A percentile compares a stretch with the other conserved stretches of the same genome.
Conservation (phyloP, 2,888 invertebrate species). For the Eilema depressum region DNA sequence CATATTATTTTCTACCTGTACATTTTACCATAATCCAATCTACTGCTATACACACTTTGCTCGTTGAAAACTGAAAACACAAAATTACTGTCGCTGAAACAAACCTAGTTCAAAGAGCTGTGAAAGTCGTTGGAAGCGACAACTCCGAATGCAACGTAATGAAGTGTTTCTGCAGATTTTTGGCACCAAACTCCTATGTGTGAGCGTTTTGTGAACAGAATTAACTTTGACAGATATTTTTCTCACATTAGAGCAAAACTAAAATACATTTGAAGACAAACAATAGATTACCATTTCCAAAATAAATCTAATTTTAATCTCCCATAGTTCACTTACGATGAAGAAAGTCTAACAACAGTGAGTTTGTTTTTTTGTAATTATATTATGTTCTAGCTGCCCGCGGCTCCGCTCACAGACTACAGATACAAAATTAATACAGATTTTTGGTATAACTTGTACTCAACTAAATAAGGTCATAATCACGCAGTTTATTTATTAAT, state of each 20-base stretch:
- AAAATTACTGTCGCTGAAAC: conserved; percentile 11
- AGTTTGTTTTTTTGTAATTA: too few relatives aligned
- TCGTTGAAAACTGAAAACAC: not conserved
- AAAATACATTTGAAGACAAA: not conserved
- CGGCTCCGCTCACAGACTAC: too few relatives aligned
- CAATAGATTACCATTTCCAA: not conserved
- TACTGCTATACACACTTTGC: not conserved
- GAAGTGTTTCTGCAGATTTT: conserved; percentile 41
- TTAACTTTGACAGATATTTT: not conserved
- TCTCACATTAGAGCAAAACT: not conserved
- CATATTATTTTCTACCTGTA: not conserved
- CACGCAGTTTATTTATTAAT: not conserved
- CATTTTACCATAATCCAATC: not conserved
- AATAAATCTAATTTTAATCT: not conserved
- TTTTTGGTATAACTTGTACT: too few relatives aligned
- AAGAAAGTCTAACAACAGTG: too few relatives aligned
- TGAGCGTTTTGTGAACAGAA: not conserved
- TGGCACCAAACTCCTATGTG: conserved; percentile 15
- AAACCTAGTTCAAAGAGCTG: conserved; percentile 18
- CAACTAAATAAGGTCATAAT: not conserved
- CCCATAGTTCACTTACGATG: not conserved
- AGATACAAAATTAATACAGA: too few relatives aligned
- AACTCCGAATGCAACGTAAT: conserved; percentile 40
- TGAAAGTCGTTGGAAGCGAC: conserved; percentile 17
- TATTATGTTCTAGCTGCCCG: too few relatives aligned